Percentiles rank a stretch among this genome's conserved stretches.
Conservation (phyloP, 2,113 vertebrate genomes). For the Bungarus multicinctus region DNA sequence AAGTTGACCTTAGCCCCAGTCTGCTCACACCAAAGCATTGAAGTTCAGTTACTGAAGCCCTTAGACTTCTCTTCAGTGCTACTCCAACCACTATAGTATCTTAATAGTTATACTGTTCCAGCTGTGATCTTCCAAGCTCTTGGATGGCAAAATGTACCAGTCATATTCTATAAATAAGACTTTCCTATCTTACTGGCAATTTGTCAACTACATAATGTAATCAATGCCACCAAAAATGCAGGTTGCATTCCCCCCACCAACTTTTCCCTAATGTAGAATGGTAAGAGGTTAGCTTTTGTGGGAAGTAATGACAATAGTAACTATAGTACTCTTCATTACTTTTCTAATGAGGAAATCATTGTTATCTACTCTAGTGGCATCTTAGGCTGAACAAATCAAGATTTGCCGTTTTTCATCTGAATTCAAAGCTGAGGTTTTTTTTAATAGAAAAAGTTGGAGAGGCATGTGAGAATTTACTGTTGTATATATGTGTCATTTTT, state of each 20-base stretch:
- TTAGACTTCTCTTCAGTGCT: background rate
- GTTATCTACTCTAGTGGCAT: background rate
- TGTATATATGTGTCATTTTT: background rate
- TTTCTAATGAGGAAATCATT: background rate
- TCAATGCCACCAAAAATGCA: background rate
- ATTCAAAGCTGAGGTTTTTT: background rate
- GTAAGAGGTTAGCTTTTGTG: background rate
- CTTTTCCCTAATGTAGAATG: too few relatives aligned
- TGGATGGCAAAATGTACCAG: background rate
- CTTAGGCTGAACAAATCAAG: background rate
- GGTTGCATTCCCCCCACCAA: too few relatives aligned
- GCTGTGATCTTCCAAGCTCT: background rate
- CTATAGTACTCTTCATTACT: background rate
- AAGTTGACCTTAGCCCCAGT: conserved; percentile 11
- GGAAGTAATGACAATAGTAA: background rate
- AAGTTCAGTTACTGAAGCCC: background rate
- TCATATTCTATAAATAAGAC: background rate
- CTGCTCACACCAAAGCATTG: background rate
- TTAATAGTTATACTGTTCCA: background rate
- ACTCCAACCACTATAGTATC: background rate
- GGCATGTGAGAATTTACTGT: background rate
- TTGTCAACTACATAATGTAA: background rate
- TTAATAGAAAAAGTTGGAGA: background rate
- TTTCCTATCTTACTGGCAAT: background rate
- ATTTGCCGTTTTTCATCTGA: background rate